Evolutionary conservation across 2,797 vertebrate species (phyloP).

Genomic region (Melanotaenia nigrans): DNA sequence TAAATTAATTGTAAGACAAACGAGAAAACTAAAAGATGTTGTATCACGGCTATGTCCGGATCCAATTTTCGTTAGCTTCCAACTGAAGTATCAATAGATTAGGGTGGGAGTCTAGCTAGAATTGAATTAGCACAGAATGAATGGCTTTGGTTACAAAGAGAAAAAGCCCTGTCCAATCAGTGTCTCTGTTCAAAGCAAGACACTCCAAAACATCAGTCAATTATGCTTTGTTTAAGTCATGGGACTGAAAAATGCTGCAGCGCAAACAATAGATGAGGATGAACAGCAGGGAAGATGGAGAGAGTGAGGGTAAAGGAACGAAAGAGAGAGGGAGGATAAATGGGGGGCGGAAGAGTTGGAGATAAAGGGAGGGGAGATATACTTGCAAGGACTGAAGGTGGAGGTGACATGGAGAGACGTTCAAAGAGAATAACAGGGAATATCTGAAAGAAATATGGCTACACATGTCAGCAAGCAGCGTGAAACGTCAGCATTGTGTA

Average conservation of each 20-base stretch:
- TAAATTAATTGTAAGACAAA: constrained; percentile 49
- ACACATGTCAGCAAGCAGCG: constrained; percentile 84
- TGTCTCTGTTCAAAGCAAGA: constrained; percentile 49
- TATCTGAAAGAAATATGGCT: constrained; percentile 84
- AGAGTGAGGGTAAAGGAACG: constrained; percentile 28
- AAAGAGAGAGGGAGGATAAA: constrained; percentile 32
- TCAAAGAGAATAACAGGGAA: constrained; percentile 76
- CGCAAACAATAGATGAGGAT: constrained; percentile 44
- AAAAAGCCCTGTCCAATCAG: constrained; percentile 66
- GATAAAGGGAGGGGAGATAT: constrained; percentile 25
- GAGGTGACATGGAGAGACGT: constrained; percentile 59
- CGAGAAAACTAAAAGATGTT: constrained; percentile 26
- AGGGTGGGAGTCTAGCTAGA: constrained; percentile 41
- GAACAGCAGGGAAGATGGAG: constrained; percentile 29
- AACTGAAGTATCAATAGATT: constrained; percentile 48
- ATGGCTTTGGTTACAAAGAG: constrained; percentile 61
- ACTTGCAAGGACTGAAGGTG: constrained; percentile 21
- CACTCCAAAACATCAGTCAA: constrained; percentile 70
- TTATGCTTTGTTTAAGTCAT: constrained; percentile 51
- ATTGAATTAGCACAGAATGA: constrained; percentile 66
- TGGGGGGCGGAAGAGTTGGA: neutral
- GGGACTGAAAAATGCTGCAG: constrained; percentile 32
- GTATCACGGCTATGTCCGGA: constrained; percentile 32
- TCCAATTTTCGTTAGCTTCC: constrained; percentile 56
- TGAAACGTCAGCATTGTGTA: constrained; percentile 84